These are phyloP conservation scores for Episyrphus balteatus DNA, from an alignment of 1,140 invertebrate species.

Conservation along the genomic window DNA sequence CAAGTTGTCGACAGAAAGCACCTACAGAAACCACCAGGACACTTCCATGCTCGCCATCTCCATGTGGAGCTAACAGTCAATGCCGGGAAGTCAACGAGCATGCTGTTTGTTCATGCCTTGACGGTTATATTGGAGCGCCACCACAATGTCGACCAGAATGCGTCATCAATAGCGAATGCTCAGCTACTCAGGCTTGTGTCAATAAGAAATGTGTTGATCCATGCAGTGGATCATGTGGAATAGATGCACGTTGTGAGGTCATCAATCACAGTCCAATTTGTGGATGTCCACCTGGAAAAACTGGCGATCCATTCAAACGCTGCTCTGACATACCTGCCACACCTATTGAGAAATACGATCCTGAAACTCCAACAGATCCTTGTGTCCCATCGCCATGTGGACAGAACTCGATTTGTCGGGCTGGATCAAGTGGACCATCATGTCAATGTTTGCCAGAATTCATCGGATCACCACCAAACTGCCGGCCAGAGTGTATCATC, in stretches of 20 bases:
- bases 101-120: conserved; percentile 67
- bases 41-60: conserved; percentile 58
- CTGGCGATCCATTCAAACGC: conserved; percentile 72
- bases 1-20: conserved; percentile 46
- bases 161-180: conserved; percentile 70
- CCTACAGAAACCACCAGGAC: conserved; percentile 51
- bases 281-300: conserved; percentile 63
- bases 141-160: conserved; percentile 74
- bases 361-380: conserved; percentile 37
- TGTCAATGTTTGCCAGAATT: conserved; percentile 57
- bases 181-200: conserved; percentile 64
- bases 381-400: conserved; percentile 60
- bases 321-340: conserved; percentile 50
- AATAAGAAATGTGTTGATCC: conserved; percentile 79
- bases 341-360: conserved; percentile 19
- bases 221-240: conserved; percentile 68
- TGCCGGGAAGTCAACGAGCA: conserved; percentile 57
- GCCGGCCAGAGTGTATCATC: conserved; percentile 59
- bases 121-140: conserved; percentile 62
- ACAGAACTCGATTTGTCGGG: conserved; percentile 52
- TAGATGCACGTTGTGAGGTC: conserved; percentile 71
- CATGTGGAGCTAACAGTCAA: conserved; percentile 62
- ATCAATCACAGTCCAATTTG: conserved; percentile 78
- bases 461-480: conserved; percentile 62
- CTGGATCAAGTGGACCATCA: conserved; percentile 46